Evolutionary conservation across 2,113 vertebrate species (phyloP).

Genomic region (Phoenicopterus ruber): DNA sequence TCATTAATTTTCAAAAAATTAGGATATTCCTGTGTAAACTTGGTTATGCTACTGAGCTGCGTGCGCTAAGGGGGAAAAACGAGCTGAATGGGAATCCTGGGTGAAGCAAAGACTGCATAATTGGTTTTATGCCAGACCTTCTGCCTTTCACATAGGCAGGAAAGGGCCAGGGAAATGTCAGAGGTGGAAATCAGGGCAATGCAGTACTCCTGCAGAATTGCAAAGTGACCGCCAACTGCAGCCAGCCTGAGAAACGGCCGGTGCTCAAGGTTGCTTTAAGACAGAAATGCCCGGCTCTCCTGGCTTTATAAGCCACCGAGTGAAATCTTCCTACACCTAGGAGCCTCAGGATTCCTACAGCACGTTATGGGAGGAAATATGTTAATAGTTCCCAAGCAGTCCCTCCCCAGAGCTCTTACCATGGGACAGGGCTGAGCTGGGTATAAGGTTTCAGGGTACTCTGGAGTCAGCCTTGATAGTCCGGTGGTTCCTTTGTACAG

Average conservation of each 20-base stretch:
- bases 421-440: not conserved
- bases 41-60: not conserved
- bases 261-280: not conserved
- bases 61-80: not conserved
- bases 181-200: slow-evolving; percentile 33
- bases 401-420: not conserved
- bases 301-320: not conserved
- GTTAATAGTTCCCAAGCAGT: not conserved
- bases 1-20: not conserved
- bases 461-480: not conserved
- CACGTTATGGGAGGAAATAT: not conserved
- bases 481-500: not conserved
- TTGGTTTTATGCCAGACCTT: slow-evolving; percentile 20
- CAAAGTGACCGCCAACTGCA: not conserved
- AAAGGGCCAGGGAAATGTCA: slow-evolving; percentile 25
- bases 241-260: not conserved
- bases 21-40: not conserved
- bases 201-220: slow-evolving; percentile 10
- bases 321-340: not conserved
- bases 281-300: not conserved
- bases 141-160: not conserved
- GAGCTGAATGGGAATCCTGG: not conserved
- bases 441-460: not conserved
- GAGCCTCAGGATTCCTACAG: not conserved
- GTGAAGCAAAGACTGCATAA: slow-evolving; percentile 11